Conservation (phyloP, 2,888 invertebrate genomes). For the Acronicta leporina region DNA sequence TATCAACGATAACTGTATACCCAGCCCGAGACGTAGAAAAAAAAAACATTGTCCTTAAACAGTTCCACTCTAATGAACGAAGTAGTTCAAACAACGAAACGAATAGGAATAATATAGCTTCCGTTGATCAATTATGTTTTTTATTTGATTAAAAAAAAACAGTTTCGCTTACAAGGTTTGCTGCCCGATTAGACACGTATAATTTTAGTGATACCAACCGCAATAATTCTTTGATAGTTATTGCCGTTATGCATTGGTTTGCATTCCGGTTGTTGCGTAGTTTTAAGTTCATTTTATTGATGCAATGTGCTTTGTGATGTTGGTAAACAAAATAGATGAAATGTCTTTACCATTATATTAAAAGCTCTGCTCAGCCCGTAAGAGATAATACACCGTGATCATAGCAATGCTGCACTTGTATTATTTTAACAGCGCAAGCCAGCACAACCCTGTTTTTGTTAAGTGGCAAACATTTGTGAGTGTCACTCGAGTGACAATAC, state of each 20-base stretch:
- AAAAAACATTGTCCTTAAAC: slow-evolving; percentile 45
- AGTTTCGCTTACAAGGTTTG: slow-evolving; percentile 74
- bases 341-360: too few relatives aligned
- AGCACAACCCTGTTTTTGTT: slow-evolving; percentile 64
- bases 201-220: slow-evolving; percentile 64
- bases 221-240: slow-evolving; percentile 53
- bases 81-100: slow-evolving; percentile 60
- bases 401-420: slow-evolving; percentile 36
- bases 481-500: slow-evolving; percentile 79
- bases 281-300: slow-evolving; percentile 22
- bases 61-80: slow-evolving; percentile 55
- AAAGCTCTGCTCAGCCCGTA: slow-evolving; percentile 1
- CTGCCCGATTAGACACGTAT: slow-evolving; percentile 79
- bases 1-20: slow-evolving; percentile 31
- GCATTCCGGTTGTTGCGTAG: slow-evolving; percentile 26
- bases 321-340: too few relatives aligned
- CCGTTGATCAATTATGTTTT: slow-evolving; percentile 84
- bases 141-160: slow-evolving; percentile 70
- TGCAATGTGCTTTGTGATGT: too few relatives aligned
- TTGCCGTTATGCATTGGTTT: slow-evolving; percentile 15
- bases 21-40: slow-evolving; percentile 7
- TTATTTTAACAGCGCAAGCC: slow-evolving; percentile 41
- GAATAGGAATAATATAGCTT: slow-evolving; percentile 75
- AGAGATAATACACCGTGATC: slow-evolving; percentile 9
- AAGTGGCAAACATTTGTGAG: slow-evolving; percentile 82